Evolutionary conservation across 1,140 invertebrate species (phyloP).

Genomic region (Scaptomyza graminum): DNA sequence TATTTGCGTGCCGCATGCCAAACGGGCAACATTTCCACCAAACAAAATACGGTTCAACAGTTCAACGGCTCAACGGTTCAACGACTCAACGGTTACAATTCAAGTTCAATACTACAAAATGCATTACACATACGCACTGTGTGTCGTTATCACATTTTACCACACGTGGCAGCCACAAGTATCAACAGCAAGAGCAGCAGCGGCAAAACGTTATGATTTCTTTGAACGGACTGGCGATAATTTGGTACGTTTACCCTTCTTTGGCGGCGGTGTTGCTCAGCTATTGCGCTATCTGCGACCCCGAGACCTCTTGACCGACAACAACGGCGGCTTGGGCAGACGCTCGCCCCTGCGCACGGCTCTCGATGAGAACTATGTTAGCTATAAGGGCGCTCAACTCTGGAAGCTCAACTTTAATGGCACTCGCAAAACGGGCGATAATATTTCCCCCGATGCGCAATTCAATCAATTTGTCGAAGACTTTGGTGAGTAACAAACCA

Average conservation of each 20-base stretch:
- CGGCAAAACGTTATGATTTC: not conserved
- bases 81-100: not conserved
- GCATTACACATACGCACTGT: constrained; percentile 38
- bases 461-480: constrained; percentile 65
- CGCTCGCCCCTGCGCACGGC: constrained; percentile 68
- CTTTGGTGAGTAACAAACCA: constrained; percentile 65
- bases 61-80: no score
- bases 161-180: not conserved
- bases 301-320: constrained; percentile 13
- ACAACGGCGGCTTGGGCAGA: constrained; percentile 25
- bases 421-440: constrained; percentile 38
- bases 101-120: not conserved
- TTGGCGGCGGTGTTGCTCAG: constrained; percentile 69
- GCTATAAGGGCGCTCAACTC: constrained; percentile 71
- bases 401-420: constrained; percentile 77
- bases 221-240: constrained; percentile 38
- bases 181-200: not conserved
- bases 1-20: constrained; percentile 34
- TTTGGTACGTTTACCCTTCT: constrained; percentile 56
- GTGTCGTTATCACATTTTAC: not conserved
- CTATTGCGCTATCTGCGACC: constrained; percentile 69
- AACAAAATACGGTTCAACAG: not conserved
- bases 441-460: constrained; percentile 54
- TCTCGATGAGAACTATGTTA: constrained; percentile 73
- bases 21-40: constrained; percentile 33